Evolutionary conservation across 2,797 vertebrate species (phyloP), one percentile per base, ranked within the genome.

Genomic region (Acanthis flammea): DNA sequence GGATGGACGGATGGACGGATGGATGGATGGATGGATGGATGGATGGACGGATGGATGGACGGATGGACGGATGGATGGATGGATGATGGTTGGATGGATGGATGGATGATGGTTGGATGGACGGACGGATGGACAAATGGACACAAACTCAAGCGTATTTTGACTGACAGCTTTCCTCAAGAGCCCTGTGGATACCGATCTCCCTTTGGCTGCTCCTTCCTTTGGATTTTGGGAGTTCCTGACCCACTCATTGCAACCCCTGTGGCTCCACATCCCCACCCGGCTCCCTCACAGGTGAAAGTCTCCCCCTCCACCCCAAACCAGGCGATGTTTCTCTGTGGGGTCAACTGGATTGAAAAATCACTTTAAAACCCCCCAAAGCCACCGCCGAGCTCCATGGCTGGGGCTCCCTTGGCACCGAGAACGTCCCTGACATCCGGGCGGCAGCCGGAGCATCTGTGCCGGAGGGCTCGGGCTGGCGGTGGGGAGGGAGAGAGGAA

Each of bases 401-500:
- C 72, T 16, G 54, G 54, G 54, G 54, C 89, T 94, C 57, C 39
- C 58, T 72, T 18, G 41, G 67, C 88, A 77, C 35, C 37, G 94
- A 83, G 60, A 53, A 30, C 14, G 62, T 63, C 58, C 66, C 71
- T 23, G 86, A 63, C 86, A 74, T 84, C 23, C 84, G 62, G 86
- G 96, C 91, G 42, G 92, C 92, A 86, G 92, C 90, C 48, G 85
- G 84, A 97, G 90, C 94, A 92, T 97, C 96, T 97, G 97, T 23
- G 92, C 94, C 84, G 84, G 87, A 86, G 94, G 93, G 80, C 90
- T 86, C 68, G 90, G 57, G 94, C 51, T 83, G 89, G 48, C 6
- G 60, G 78, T 78, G 90, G 88, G 89, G 86, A 87, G 89, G 90
- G 85, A 90, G 89, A 86, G 90, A 95, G 97, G 97, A 98, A 99